A percentile compares a stretch with the other conserved stretches of the same genome.
These are phyloP conservation scores for Steinernema scapterisci DNA, from an alignment of 2,888 invertebrate genomes.

Conservation along the genomic window DNA sequence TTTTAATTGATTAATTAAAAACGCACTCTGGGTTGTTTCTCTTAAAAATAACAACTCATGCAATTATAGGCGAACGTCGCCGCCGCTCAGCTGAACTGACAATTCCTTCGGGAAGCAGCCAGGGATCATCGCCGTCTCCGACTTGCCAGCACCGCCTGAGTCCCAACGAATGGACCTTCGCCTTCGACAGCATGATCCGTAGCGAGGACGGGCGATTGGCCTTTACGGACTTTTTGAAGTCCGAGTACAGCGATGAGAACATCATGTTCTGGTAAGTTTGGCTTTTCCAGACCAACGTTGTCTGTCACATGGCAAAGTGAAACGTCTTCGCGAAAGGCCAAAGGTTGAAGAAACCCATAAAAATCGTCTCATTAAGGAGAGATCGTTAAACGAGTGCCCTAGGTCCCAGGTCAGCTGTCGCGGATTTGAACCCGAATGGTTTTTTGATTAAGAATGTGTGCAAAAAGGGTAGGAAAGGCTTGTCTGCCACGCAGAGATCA, in stretches of 20 bases:
- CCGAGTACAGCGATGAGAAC: constrained; percentile 59
- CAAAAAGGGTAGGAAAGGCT: too few species aligned
- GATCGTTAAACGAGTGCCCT: too few species aligned
- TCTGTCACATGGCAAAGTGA: too few species aligned
- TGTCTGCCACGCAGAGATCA: too few species aligned
- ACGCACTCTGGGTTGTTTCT: background rate
- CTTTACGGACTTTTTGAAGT: constrained; percentile 56
- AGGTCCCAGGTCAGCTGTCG: too few species aligned
- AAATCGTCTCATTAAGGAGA: too few species aligned
- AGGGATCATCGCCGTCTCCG: constrained; percentile 10
- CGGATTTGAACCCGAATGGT: too few species aligned
- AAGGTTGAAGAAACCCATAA: too few species aligned
- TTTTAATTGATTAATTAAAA: background rate
- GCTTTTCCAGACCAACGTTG: too few species aligned
- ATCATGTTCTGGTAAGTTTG: constrained; percentile 58
- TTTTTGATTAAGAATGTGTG: too few species aligned
- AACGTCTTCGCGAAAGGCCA: too few species aligned
- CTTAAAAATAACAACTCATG: too few species aligned
- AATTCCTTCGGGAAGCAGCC: constrained; percentile 25
- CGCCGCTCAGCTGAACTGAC: constrained; percentile 24
- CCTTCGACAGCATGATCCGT: constrained; percentile 53
- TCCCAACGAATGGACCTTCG: constrained; percentile 58
- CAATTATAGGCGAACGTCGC: constrained; percentile 8
- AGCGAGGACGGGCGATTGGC: constrained; percentile 52
- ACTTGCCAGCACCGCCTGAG: constrained; percentile 35